A percentile compares a stretch with the other conserved stretches of the same genome.
These are phyloP conservation scores for Chlorops oryzae DNA, from an alignment of 1,140 invertebrate species.

Conservation along the genomic window DNA sequence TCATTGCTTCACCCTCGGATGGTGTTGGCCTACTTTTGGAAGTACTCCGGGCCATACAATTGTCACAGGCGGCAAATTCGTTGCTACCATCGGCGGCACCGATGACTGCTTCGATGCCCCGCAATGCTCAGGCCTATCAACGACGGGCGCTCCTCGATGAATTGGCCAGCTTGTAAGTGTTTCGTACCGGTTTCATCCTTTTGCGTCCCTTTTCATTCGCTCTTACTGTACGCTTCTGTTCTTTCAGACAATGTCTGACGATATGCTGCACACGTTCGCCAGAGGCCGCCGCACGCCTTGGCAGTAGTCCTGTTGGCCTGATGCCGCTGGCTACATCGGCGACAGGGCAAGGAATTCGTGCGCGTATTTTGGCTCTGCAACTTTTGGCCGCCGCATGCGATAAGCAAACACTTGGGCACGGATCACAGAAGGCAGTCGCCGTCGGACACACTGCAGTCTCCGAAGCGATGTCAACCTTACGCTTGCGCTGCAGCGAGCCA, in stretches of 20 bases:
- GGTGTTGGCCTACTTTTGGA: slow-evolving; percentile 75
- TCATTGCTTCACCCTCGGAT: slow-evolving; percentile 74
- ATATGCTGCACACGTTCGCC: slow-evolving; percentile 69
- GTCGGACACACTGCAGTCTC: slow-evolving; percentile 74
- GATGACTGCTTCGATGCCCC: slow-evolving; percentile 50
- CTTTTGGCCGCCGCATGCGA: slow-evolving; percentile 70
- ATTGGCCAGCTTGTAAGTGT: slow-evolving; percentile 70
- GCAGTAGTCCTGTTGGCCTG: slow-evolving; percentile 72
- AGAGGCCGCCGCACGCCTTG: slow-evolving; percentile 66
- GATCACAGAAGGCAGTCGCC: slow-evolving; percentile 33
- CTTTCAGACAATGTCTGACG: slow-evolving; percentile 65
- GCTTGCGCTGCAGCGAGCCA: slow-evolving; percentile 83
- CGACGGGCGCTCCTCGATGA: slow-evolving; percentile 75
- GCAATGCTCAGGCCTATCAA: slow-evolving; percentile 54
- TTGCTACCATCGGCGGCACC: slow-evolving; percentile 39
- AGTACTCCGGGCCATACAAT: slow-evolving; percentile 74
- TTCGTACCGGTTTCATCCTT: background rate
- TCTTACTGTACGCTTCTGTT: no score
- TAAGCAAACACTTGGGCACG: slow-evolving; percentile 51
- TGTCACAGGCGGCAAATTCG: slow-evolving; percentile 54
- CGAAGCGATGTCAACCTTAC: slow-evolving; percentile 82
- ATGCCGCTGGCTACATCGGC: slow-evolving; percentile 77
- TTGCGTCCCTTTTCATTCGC: background rate
- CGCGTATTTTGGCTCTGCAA: slow-evolving; percentile 52
- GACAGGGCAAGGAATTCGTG: slow-evolving; percentile 44